phyloP scores from a whole-genome alignment of 2,888 invertebrate genomes.

The Stomorhina lunata region DNA sequence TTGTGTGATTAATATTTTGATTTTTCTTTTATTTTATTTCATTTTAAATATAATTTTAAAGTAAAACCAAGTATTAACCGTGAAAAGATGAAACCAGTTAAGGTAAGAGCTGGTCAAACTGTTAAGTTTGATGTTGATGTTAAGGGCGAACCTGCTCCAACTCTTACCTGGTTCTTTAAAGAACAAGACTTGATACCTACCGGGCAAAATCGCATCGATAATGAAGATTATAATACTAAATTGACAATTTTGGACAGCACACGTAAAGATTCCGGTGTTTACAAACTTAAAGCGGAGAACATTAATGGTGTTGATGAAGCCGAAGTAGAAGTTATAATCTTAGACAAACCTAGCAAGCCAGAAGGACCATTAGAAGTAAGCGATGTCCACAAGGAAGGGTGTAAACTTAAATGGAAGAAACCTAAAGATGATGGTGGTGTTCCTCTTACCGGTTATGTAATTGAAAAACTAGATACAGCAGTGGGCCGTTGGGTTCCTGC shows the following conservation, averaged over 20 bases:
- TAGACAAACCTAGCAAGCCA: constrained; percentile 82
- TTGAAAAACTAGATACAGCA: constrained; percentile 96
- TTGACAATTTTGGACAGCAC: constrained; percentile 89
- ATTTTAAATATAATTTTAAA: constrained; percentile 74
- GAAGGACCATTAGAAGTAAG: constrained; percentile 95
- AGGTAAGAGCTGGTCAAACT: constrained; percentile 93
- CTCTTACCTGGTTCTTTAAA: constrained; percentile 86
- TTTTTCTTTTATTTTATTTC: background rate
- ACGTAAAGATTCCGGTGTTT: constrained; percentile 93
- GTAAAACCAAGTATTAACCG: constrained; percentile 98
- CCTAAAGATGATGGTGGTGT: constrained; percentile 98
- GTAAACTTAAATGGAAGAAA: constrained; percentile 95
- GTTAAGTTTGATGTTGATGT: constrained; percentile 96
- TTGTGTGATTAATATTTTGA: background rate
- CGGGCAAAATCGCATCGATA: constrained; percentile 88
- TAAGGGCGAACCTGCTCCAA: constrained; percentile 98
- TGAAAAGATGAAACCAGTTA: constrained; percentile 92
- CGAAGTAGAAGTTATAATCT: constrained; percentile 93
- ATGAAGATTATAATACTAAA: constrained; percentile 95
- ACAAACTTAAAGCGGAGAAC: constrained; percentile 95
- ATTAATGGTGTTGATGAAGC: constrained; percentile 96
- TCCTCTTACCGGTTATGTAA: constrained; percentile 92
- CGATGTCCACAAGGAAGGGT: constrained; percentile 95
- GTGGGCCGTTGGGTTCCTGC: constrained; percentile 95
- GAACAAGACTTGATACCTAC: constrained; percentile 84